Evolutionary conservation across 2,113 vertebrate species (phyloP), one percentile per base, ranked within the genome.

Genomic region (Aptenodytes forsteri): DNA sequence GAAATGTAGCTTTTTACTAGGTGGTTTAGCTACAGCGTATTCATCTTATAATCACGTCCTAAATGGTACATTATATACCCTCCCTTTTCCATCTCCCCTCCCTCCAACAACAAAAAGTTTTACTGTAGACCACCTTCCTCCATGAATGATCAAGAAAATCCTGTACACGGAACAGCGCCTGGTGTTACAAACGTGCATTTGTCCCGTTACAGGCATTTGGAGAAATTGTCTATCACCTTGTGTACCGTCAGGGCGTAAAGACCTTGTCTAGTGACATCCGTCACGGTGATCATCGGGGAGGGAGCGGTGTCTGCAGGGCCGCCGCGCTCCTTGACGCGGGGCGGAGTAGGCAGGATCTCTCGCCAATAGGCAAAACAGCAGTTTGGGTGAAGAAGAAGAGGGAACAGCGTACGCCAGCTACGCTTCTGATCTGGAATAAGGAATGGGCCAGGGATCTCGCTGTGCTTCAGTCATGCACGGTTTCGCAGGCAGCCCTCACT

Each of bases 251-350:
- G 75, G 49, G 32, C 2, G 0, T 8, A 19, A 32, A 75, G 69
- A n/a, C 65, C 49, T 26, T 14, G 21, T 16, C 46, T 58, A 12
- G 69, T 70, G 81, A 2, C 46, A 13, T 32, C 29, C 50, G 44
- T 84, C 59, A 7, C 30, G 0, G 81, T 1, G 47, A 23, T 36
- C 8, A 4, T 2, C 1, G 3, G 49, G 50, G 75, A 38, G 62
- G 71, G 64, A 69, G 36, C 11, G 2, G 56, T 5, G 58, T 1
- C 59, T 2, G 16, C 50, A 6, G 69, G 59, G 55, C 56, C 1
- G 5, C 67, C 9, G 17, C 0, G 0, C 49, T 56, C 38, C 67
- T 18, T 1, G 7, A 9, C 0, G 1, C 2, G 0, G 52, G 78
- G 38, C 0, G 0, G 59, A 58, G 69, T 5, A 16, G n/a, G 76